Conservation (phyloP, 2,888 invertebrate genomes). For the Cephus pulcher region DNA sequence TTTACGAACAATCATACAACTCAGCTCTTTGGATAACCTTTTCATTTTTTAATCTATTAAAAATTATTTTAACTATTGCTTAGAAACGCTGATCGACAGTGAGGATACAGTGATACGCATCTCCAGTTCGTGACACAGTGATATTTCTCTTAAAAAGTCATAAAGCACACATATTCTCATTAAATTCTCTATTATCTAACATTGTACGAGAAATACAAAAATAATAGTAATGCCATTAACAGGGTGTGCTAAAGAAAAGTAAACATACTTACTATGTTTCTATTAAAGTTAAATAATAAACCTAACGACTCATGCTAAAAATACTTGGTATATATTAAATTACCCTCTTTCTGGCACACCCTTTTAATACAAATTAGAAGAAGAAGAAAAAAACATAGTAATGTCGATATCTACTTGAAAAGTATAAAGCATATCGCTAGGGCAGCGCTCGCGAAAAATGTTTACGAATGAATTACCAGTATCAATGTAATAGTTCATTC, state of each 20-base stretch:
- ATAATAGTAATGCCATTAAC: constrained; percentile 15
- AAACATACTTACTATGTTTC: constrained; percentile 24
- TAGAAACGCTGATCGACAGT: neutral
- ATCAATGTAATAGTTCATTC: neutral
- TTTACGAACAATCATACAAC: neutral
- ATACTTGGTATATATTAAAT: neutral
- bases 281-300: constrained; percentile 7
- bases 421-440: neutral
- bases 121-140: neutral
- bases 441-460: neutral
- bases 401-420: neutral
- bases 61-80: neutral
- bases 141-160: neutral
- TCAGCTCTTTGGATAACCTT: neutral
- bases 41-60: neutral
- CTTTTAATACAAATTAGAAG: constrained; percentile 22
- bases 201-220: constrained; percentile 7
- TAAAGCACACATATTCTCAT: neutral
- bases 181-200: neutral
- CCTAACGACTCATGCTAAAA: neutral
- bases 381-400: neutral
- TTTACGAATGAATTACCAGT: neutral
- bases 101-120: neutral
- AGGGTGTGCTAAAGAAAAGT: constrained; percentile 26
- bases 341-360: constrained; percentile 20